Evolutionary conservation across 2,113 vertebrate species (phyloP), one percentile per base, ranked within the genome.

Genomic region (Brachirus orientalis): DNA sequence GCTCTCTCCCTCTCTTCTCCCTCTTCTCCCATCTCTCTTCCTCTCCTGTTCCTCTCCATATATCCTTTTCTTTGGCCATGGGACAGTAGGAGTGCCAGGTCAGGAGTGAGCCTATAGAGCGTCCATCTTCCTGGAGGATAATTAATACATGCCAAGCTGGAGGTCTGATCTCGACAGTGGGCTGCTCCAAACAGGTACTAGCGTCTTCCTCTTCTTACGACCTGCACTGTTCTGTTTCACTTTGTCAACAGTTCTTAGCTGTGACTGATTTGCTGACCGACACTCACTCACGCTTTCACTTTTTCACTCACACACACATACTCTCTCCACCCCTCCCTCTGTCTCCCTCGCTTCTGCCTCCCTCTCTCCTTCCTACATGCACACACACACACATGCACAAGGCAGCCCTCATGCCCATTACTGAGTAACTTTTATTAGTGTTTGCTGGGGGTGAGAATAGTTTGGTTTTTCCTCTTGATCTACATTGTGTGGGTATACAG

Each of bases 71-170:
- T 78, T 57, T 79, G 77, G 84, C 86, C 77, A 79, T 78, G 71
- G 83, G 83, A 77, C 80, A 77, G 89, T 85, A 85, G 84, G 79
- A 88, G 74, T 60, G 86, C 79, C 56, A 47, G 85, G 87, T 89
- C 89, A 85, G 82, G 76, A 86, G 58, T 63, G 44, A 82, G 69
- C 56, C 77, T 19, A 50, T 65, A 68, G 86, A 83, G 68, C 75
- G 46, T 47, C 71, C 79, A 47, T 86, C 85, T 86, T 89, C 86
- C 79, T 79, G 54, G 83, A 87, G 89, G 91, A 93, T 93, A 92
- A 92, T 86, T 88, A 83, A 88, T 85, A 75, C 79, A 73, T 77
- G 60, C 78, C 57, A 63, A 54, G 72, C 77, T 73, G 81, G 82
- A 89, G 61, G 61, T 64, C 77, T 80, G 73, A 79, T 76, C 59